Base-by-base conservation (phyloP, 2,797 vertebrate genomes). In the Helarctos malayanus region DNA sequence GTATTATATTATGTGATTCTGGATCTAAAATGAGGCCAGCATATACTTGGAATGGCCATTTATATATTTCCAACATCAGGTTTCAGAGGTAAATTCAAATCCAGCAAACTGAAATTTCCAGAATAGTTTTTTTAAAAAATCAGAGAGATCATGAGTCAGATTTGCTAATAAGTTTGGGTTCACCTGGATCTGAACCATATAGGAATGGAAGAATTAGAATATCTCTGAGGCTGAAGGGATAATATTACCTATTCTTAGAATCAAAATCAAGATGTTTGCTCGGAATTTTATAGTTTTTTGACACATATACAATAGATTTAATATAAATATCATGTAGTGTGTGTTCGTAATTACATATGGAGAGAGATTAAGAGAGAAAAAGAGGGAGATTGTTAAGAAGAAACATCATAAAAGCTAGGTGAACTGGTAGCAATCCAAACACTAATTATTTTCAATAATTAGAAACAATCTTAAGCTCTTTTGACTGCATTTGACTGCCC, bases 381-480 rank as follows among this genome's bases (percentile, higher is more conserved):
- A 59, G 15, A 15, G 10, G 54, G 6, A 73, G 15, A 35, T 18
- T 45, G 56, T 38, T 23, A 57, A 93, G 16, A 57, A 93, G 19
- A 83, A 81, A 71, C 80, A 59, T 35, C 71, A 76, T 29, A 29
- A 27, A 57, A 80, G 8, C 10, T n/a, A 87, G 18, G 47, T 14
- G 15, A 84, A 38, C 29, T 79, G 32, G 68, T 56, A 71, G 54
- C 35, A 88, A 75, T 76, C 21, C 32, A 81, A 81, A 86, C 21
- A 49, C 5, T 89, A 52, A 78, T 89, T 94, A 89, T 80, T 95
- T 86, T 91, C 29, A 76, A 69, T 45, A 75, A 52, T 63, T 87
- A 12, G 91, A 52, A 89, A 32, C 16, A 79, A 13, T 83, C 32
- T 86, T 80, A 71, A 63, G 81, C 4, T 45, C 56, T 69, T 69